phyloP scores from a whole-genome alignment of 2,113 vertebrate species.

The Podarcis muralis region DNA sequence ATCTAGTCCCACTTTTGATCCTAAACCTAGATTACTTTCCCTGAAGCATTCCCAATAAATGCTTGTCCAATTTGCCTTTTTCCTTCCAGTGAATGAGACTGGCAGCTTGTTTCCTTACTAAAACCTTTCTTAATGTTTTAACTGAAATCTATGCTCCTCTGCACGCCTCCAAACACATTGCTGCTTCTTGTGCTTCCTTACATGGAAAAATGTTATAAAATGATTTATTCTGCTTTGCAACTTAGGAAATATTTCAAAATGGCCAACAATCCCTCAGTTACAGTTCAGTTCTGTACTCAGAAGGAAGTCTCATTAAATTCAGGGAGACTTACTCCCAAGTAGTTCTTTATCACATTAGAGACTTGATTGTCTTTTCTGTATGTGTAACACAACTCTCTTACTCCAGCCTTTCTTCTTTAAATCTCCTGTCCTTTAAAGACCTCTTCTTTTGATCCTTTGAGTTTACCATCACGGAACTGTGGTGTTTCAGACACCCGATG shows the following conservation, averaged over 20 bases:
- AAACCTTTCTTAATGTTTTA: neutral
- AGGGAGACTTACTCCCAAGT: too few relatives aligned
- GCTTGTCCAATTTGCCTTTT: neutral
- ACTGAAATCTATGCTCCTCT: neutral
- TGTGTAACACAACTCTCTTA: neutral
- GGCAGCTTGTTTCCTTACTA: neutral
- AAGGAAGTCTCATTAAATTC: too few relatives aligned
- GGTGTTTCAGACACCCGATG: neutral
- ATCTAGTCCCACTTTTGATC: neutral
- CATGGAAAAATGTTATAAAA: neutral
- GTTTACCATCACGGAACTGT: neutral
- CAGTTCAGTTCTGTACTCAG: too few relatives aligned
- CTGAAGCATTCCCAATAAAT: neutral
- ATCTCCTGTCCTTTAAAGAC: neutral
- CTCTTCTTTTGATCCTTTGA: neutral
- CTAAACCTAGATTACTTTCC: neutral
- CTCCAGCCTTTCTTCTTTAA: neutral
- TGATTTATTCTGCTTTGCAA: neutral
- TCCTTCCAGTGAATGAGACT: neutral
- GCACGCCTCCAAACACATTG: neutral
- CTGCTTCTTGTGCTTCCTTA: neutral
- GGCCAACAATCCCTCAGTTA: too few relatives aligned
- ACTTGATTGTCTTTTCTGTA: too few relatives aligned
- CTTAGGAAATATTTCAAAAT: too few relatives aligned
- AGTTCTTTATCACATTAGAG: too few relatives aligned